These are phyloP conservation scores for Athene cunicularia DNA, from an alignment of 2,113 vertebrate species.

Conservation along the genomic window DNA sequence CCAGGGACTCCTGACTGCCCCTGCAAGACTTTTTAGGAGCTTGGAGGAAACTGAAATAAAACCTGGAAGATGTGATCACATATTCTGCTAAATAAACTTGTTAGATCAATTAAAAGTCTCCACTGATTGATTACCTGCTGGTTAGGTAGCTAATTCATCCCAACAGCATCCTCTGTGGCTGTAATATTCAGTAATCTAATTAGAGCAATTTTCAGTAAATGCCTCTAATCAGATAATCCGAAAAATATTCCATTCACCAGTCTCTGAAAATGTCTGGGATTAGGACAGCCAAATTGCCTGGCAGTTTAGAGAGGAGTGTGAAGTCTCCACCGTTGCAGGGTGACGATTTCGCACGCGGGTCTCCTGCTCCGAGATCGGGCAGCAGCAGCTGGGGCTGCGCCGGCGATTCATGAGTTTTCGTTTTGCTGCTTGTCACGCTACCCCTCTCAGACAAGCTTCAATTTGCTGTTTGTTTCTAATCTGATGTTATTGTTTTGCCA, in stretches of 20 bases:
- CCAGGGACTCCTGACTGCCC: background rate
- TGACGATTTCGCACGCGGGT: fast-evolving
- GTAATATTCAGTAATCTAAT: background rate
- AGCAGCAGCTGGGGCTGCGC: background rate
- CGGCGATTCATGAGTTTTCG: background rate
- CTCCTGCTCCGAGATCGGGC: background rate
- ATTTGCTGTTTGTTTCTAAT: background rate
- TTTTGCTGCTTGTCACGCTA: background rate
- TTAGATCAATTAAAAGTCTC: slow-evolving; percentile 27
- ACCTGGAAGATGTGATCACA: background rate
- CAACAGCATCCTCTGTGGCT: slow-evolving; percentile 4
- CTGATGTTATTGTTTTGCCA: background rate
- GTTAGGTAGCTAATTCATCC: slow-evolving; percentile 42
- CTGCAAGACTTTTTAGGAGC: background rate
- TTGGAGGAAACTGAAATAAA: background rate
- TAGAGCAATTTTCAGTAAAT: slow-evolving; percentile 35
- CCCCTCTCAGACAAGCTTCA: background rate
- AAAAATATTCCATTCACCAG: background rate
- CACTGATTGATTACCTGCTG: background rate
- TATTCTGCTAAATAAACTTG: background rate
- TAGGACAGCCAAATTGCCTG: background rate
- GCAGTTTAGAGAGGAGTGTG: background rate
- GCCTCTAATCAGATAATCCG: slow-evolving; percentile 3
- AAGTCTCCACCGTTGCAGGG: background rate
- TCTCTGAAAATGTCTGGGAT: background rate